Evolutionary conservation across 2,797 vertebrate genomes (phyloP).

Genomic region (Mus spretus): DNA sequence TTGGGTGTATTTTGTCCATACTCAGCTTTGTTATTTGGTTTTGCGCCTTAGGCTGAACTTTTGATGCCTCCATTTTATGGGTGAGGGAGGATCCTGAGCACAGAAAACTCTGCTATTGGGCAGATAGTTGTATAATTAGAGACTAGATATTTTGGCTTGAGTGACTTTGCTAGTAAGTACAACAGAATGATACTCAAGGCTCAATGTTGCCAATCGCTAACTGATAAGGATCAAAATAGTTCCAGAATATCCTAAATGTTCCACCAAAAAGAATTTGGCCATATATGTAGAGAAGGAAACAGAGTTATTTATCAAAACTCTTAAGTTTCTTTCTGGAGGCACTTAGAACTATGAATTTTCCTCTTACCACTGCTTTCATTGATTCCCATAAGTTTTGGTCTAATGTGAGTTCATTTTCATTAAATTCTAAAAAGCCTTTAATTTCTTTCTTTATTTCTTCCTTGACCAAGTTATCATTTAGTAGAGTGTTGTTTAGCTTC

Average conservation of each 20-base stretch:
- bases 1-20: slow-evolving; percentile 2
- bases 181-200: not conserved
- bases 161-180: not conserved
- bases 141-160: not conserved
- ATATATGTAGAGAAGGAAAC: not conserved
- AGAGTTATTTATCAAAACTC: not conserved
- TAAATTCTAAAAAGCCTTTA: too few relatives aligned
- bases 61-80: not conserved
- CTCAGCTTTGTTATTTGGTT: not conserved
- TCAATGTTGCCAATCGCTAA: not conserved
- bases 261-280: not conserved
- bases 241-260: not conserved
- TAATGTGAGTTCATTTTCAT: too few relatives aligned
- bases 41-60: not conserved
- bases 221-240: not conserved
- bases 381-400: too few relatives aligned
- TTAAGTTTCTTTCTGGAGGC: not conserved
- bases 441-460: too few relatives aligned
- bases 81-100: not conserved
- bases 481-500: too few relatives aligned
- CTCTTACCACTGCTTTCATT: too few relatives aligned
- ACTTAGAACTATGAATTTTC: too few relatives aligned
- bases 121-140: not conserved
- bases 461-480: too few relatives aligned
- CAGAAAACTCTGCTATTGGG: not conserved